Evolutionary conservation across 2,113 vertebrate species (phyloP).

Genomic region (Abramis brama): DNA sequence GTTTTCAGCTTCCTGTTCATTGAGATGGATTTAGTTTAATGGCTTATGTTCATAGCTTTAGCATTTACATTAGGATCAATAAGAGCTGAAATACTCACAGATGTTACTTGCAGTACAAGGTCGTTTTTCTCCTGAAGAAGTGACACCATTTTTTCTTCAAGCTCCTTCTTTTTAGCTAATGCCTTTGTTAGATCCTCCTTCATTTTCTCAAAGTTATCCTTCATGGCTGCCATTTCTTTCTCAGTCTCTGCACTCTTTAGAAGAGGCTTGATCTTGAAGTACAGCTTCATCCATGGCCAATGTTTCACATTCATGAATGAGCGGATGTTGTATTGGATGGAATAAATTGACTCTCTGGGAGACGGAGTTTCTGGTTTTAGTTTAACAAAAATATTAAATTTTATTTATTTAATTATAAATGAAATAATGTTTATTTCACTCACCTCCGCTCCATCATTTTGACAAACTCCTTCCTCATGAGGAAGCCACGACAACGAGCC

Average conservation of each 20-base stretch:
- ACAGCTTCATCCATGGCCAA: constrained; percentile 94
- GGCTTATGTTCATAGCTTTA: background rate
- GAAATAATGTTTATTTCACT: background rate
- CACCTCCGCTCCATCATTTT: constrained; percentile 89
- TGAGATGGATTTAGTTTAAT: background rate
- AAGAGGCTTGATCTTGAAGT: constrained; percentile 88
- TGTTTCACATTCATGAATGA: constrained; percentile 92
- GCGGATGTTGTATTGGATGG: constrained; percentile 86
- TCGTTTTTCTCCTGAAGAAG: constrained; percentile 82
- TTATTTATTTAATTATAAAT: background rate
- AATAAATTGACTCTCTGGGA: constrained; percentile 78
- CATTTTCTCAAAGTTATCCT: constrained; percentile 79
- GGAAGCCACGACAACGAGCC: constrained; percentile 84
- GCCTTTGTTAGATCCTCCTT: constrained; percentile 81
- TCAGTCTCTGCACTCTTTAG: constrained; percentile 80
- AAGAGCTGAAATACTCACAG: constrained; percentile 66
- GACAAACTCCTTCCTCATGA: constrained; percentile 85
- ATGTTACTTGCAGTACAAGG: constrained; percentile 75
- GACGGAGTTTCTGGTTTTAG: background rate
- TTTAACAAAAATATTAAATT: background rate
- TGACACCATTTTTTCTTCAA: constrained; percentile 83
- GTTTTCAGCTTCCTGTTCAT: constrained; percentile 76
- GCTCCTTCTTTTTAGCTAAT: constrained; percentile 79
- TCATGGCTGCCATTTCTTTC: constrained; percentile 83
- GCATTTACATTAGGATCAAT: background rate